Conservation (phyloP, 1,140 invertebrate genomes). For the Glomeris maerens region DNA sequence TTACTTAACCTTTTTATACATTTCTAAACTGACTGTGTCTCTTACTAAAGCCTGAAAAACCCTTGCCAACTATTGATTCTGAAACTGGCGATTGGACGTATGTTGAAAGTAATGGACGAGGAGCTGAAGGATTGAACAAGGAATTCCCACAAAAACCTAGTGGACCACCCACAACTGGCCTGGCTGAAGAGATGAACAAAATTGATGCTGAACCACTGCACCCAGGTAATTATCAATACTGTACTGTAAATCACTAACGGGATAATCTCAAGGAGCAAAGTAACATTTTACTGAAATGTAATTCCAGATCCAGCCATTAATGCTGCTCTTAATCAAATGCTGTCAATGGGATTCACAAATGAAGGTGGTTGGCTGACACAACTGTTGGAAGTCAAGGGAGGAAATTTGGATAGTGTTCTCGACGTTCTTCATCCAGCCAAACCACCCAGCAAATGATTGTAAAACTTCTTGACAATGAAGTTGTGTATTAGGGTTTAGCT, state of each 20-base stretch:
- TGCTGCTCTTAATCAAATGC: conserved; percentile 47
- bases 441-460: too few relatives aligned
- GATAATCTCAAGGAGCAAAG: neutral
- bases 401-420: conserved; percentile 52
- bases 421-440: conserved; percentile 38
- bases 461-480: too few relatives aligned
- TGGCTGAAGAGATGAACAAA: neutral
- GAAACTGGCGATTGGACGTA: conserved; percentile 20
- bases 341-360: conserved; percentile 66
- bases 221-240: conserved; percentile 6
- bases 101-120: conserved; percentile 3
- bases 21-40: neutral
- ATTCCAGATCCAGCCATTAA: conserved; percentile 43
- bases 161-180: neutral
- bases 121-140: neutral
- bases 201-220: conserved; percentile 8
- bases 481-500: too few relatives aligned
- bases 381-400: conserved; percentile 42
- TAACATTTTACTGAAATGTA: conserved; percentile 14
- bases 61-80: neutral
- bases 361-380: conserved; percentile 46
- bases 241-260: conserved; percentile 1
- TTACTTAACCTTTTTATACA: neutral
- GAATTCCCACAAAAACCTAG: neutral
- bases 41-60: neutral